Evolutionary conservation across 2,888 invertebrate genomes (phyloP).

Genomic region (Phyllotreta striolata): DNA sequence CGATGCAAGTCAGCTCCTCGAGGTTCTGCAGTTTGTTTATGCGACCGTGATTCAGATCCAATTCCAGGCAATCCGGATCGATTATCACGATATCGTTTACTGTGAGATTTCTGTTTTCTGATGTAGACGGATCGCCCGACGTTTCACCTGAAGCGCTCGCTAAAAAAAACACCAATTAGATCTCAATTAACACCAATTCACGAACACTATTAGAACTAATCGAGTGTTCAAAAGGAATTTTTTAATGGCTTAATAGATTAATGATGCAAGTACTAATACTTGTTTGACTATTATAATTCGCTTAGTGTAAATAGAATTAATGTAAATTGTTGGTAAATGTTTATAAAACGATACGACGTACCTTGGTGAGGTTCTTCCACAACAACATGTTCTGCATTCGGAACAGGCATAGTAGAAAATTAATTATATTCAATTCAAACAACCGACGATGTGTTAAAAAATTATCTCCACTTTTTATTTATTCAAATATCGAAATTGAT

Average conservation of each 20-base stretch:
- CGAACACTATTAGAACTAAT: no score
- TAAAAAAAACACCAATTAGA: constrained; percentile 19
- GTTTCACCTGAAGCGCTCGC: constrained; percentile 30
- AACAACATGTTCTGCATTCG: constrained; percentile 21
- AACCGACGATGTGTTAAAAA: no score
- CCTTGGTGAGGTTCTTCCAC: constrained; percentile 14
- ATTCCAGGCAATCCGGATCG: constrained; percentile 71
- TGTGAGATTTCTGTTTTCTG: constrained; percentile 31
- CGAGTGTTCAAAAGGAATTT: no score
- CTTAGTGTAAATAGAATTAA: no score
- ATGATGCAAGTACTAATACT: no score
- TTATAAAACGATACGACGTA: not conserved
- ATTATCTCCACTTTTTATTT: no score
- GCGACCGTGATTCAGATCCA: constrained; percentile 92
- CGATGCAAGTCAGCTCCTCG: constrained; percentile 76
- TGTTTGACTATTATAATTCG: no score
- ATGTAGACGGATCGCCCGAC: constrained; percentile 7
- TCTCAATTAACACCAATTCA: not conserved
- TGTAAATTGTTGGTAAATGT: not conserved
- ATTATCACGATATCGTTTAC: constrained; percentile 71
- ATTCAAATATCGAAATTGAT: no score
- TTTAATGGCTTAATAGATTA: no score
- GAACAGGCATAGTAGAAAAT: constrained; percentile 28
- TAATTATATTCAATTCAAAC: not conserved
- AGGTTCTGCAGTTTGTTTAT: constrained; percentile 86